phyloP scores from a whole-genome alignment of 2,797 vertebrate genomes.

The Spizella passerina region DNA sequence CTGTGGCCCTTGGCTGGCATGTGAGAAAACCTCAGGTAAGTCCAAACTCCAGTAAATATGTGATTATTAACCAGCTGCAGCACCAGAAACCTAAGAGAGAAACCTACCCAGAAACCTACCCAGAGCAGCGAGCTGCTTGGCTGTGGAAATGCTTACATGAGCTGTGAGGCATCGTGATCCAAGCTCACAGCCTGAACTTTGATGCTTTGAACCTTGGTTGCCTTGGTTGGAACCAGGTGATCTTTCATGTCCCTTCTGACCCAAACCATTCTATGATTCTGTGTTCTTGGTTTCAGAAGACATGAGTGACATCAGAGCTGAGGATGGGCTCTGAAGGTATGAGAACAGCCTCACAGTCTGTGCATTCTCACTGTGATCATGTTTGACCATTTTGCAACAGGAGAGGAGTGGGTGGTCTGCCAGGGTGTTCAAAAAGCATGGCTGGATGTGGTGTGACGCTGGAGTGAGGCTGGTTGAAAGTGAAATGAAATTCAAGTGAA shows the following conservation, averaged over 20 bases:
- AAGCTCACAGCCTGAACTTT: accelerated
- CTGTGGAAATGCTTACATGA: not conserved
- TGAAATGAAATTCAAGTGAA: not conserved
- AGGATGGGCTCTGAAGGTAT: not conserved
- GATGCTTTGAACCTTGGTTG: not conserved
- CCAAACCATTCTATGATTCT: not conserved
- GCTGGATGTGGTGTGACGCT: not conserved
- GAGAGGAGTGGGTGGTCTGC: not conserved
- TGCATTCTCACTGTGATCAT: not conserved
- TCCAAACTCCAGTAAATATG: not conserved
- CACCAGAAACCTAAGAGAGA: not conserved
- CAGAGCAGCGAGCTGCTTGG: not conserved
- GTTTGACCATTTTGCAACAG: not conserved
- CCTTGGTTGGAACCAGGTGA: not conserved
- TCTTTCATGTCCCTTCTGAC: not conserved
- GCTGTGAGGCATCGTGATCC: not conserved
- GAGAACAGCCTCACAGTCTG: not conserved
- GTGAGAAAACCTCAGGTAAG: not conserved
- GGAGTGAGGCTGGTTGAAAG: not conserved
- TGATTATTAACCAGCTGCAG: not conserved
- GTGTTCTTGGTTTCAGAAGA: not conserved
- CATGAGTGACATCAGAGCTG: not conserved
- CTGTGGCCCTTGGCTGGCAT: not conserved
- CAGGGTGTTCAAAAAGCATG: not conserved
- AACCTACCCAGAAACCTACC: too few species aligned